Base-by-base conservation (phyloP, 2,797 vertebrate species). In the Crypturellus tataupa region DNA sequence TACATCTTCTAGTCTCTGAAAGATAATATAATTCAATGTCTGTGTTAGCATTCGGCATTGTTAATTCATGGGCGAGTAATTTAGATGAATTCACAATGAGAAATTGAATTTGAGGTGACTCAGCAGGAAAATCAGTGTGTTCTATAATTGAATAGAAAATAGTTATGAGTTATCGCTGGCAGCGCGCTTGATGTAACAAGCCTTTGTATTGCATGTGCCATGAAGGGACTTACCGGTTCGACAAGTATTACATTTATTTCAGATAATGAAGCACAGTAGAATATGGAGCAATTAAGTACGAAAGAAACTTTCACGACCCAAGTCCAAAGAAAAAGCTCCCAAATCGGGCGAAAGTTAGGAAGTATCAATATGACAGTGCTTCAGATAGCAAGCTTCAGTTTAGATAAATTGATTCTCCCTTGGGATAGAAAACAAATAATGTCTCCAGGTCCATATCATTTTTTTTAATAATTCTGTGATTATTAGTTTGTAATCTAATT, bases 41-140 rank as follows among this genome's bases (percentile, higher is more conserved):
- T 95, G 85, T 71, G 85, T 96, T 94, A 96, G 87, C 89, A 94
- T 92, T 95, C 90, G 69, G 69, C 89, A 86, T 92, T 95, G 88
- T 95, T 97, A 96, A 97, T 96, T 96, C 93, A 80, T 69, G 49
- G 96, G 85, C 25, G 42, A 95, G 94, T 85, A 77, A 92, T 96
- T 96, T 75, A 86, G 95, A 77, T 92, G 94, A 95, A 95, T 95
- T 96, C 94, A 88, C 82, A 91, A 94, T 94, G 94, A 96, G 89
- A 92, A 97, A 94, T 42, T 87, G 94, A 93, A 89, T 89, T 97
- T 93, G 88, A 94, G 79, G 91, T 93, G 92, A 96, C 87, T 90
- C 95, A 94, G 94, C 92, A 92, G 95, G 95, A 96, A 94, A 95
- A 90, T 51, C 80, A 31, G 85, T 90, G 51, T 87, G 87, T 82